Evolutionary conservation across 2,888 invertebrate genomes (phyloP).

Genomic region (Drosophila helvetica): DNA sequence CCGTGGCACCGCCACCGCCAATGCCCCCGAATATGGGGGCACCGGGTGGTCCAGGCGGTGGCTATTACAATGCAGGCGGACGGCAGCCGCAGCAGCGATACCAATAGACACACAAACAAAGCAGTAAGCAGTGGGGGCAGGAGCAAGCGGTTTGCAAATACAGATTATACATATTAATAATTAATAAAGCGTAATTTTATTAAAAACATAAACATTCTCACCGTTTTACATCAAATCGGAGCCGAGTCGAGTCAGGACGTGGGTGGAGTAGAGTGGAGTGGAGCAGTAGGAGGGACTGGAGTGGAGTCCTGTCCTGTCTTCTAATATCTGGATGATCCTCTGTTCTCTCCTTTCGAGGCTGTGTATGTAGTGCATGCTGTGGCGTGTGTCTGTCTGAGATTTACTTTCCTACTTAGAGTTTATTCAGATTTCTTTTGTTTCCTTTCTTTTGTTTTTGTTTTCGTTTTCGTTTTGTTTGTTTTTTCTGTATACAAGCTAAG

Average conservation of each 20-base stretch:
- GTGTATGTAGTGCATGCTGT: constrained; percentile 7
- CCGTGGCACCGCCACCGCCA: constrained; percentile 57
- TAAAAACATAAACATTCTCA: constrained; percentile 60
- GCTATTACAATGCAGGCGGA: constrained; percentile 58
- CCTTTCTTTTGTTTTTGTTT: neutral
- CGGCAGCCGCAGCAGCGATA: constrained; percentile 63
- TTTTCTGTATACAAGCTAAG: constrained; percentile 66
- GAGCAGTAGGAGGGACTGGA: neutral
- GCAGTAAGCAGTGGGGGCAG: neutral
- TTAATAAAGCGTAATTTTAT: constrained; percentile 77
- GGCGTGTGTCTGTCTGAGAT: constrained; percentile 12
- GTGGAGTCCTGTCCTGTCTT: neutral
- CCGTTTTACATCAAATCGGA: constrained; percentile 19
- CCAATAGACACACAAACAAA: constrained; percentile 28
- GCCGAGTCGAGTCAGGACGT: neutral
- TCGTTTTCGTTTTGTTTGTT: neutral
- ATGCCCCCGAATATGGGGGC: constrained; percentile 56
- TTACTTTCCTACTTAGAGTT: constrained; percentile 56
- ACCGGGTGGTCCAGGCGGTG: constrained; percentile 29
- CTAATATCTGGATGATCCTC: neutral
- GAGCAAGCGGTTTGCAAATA: neutral
- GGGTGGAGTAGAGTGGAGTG: neutral
- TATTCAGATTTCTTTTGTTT: constrained; percentile 38
- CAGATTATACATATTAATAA: constrained; percentile 28
- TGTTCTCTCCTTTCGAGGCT: neutral